phyloP scores from a whole-genome alignment of 2,797 vertebrate species.

The Gymnopithys bicolor region DNA sequence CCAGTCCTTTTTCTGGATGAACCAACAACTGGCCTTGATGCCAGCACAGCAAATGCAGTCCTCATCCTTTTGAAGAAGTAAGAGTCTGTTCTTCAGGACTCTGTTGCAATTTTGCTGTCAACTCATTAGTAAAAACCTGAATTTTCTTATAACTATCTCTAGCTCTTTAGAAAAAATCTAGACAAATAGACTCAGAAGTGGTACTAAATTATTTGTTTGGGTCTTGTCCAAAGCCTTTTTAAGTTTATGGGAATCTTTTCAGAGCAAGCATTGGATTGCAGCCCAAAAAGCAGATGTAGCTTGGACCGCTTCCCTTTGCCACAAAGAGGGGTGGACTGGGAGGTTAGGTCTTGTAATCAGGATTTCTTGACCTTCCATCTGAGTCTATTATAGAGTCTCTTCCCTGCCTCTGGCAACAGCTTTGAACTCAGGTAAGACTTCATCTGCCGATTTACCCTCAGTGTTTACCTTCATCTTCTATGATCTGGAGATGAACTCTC shows the following conservation, averaged over 20 bases:
- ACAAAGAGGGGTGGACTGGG: neutral
- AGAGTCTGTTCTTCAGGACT: neutral
- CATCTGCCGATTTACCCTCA: neutral
- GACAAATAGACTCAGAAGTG: neutral
- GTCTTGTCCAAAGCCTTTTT: neutral
- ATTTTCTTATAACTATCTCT: neutral
- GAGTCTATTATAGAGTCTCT: neutral
- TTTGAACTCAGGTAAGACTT: neutral
- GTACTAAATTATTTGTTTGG: conserved; percentile 1
- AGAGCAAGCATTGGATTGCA: neutral
- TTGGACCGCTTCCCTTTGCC: conserved; percentile 12
- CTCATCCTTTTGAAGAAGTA: conserved; percentile 85
- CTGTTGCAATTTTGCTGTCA: neutral
- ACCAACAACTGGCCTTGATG: conserved; percentile 84
- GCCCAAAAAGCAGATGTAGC: conserved; percentile 19
- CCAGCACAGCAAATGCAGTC: conserved; percentile 83
- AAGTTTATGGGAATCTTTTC: conserved; percentile 29
- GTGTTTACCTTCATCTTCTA: neutral
- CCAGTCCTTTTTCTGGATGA: conserved; percentile 85
- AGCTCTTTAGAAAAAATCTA: neutral
- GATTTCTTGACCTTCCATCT: neutral
- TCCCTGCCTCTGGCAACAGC: neutral
- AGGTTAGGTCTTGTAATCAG: neutral
- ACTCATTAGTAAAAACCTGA: neutral
- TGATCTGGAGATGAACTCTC: neutral